These are phyloP conservation scores for Artibeus lituratus DNA, from an alignment of 2,797 vertebrate species.

Conservation along the genomic window DNA sequence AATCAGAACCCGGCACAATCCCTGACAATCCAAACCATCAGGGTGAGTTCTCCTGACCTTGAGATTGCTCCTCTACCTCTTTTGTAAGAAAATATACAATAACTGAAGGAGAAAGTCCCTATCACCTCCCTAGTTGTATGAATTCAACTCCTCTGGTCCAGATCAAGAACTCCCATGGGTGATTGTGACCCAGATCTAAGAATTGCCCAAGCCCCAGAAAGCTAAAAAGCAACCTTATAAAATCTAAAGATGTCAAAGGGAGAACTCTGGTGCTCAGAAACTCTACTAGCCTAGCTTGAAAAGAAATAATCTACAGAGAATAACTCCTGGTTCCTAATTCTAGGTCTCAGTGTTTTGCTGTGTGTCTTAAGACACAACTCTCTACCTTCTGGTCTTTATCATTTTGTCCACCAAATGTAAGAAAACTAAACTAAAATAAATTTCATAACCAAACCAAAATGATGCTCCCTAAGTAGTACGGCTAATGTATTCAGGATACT, in stretches of 20 bases:
- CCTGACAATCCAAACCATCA: neutral
- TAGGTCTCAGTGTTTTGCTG: neutral
- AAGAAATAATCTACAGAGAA: neutral
- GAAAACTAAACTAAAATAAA: conserved; percentile 37
- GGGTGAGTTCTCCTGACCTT: neutral
- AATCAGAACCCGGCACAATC: neutral
- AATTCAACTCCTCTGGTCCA: neutral
- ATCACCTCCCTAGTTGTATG: neutral
- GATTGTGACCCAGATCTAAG: neutral
- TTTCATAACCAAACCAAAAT: conserved; percentile 31
- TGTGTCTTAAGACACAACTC: neutral
- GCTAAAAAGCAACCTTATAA: neutral
- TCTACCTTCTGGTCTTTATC: conserved; percentile 9
- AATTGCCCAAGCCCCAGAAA: neutral
- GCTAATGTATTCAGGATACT: neutral
- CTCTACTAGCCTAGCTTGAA: neutral
- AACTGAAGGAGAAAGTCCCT: neutral
- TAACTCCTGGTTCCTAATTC: neutral
- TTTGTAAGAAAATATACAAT: neutral
- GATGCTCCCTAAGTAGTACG: neutral
- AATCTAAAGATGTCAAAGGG: neutral
- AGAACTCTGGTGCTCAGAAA: neutral
- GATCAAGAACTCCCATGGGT: neutral
- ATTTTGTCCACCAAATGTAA: conserved; percentile 1
- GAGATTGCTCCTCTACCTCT: neutral